A percentile compares a stretch with the other conserved stretches of the same genome.
Conservation (phyloP, 2,797 vertebrate species). For the Rhynchonycteris naso region DNA sequence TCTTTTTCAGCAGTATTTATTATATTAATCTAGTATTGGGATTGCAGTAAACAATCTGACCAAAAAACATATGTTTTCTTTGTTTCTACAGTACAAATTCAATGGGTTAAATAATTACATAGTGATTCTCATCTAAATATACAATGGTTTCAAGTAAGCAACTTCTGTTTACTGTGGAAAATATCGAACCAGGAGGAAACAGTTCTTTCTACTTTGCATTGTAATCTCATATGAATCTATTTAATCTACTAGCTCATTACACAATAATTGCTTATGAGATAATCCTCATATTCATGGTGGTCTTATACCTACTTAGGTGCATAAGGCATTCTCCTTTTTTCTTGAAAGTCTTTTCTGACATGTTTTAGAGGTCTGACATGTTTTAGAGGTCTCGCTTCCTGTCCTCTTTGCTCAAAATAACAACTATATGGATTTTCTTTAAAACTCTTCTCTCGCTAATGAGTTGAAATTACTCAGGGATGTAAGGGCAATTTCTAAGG, state of each 20-base stretch:
- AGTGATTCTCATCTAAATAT: slow-evolving; percentile 71
- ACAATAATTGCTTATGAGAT: slow-evolving; percentile 41
- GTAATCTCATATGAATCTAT: slow-evolving; percentile 44
- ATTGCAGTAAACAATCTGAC: slow-evolving; percentile 75
- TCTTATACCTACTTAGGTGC: slow-evolving; percentile 60
- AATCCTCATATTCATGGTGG: slow-evolving; percentile 54
- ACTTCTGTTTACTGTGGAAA: slow-evolving; percentile 65
- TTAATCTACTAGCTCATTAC: slow-evolving; percentile 52
- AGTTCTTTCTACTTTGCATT: slow-evolving; percentile 65
- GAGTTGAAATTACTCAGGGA: slow-evolving; percentile 49
- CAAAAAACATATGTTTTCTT: slow-evolving; percentile 73
- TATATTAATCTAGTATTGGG: slow-evolving; percentile 78
- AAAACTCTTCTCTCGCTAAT: slow-evolving; percentile 50
- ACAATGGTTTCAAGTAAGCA: slow-evolving; percentile 73
- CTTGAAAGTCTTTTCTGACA: slow-evolving; percentile 43
- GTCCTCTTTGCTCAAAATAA: slow-evolving; percentile 55
- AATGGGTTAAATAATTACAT: slow-evolving; percentile 70
- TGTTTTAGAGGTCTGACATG: slow-evolving; percentile 60
- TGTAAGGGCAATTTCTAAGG: slow-evolving; percentile 48
- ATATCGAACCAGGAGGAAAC: slow-evolving; percentile 44
- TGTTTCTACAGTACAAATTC: slow-evolving; percentile 71
- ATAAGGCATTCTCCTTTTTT: slow-evolving; percentile 50
- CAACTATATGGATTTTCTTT: slow-evolving; percentile 48
- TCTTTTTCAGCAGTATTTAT: slow-evolving; percentile 78
- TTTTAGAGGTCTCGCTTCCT: slow-evolving; percentile 59